phyloP scores from a whole-genome alignment of 2,888 invertebrate species.

The Chouioia cunea region DNA sequence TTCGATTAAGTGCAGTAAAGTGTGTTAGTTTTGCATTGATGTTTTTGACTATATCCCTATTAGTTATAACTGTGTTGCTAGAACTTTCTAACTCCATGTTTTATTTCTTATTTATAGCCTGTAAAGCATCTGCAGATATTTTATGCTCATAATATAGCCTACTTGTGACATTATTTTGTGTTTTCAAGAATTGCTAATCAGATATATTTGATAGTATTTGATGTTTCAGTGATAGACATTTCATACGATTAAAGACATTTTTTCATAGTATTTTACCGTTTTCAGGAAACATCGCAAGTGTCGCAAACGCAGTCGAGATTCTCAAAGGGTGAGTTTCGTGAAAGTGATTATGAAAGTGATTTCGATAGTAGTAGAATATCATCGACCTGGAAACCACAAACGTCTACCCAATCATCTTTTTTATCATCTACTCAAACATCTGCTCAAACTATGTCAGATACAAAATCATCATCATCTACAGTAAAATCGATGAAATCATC shows the following conservation, averaged over 20 bases:
- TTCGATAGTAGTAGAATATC: conserved; percentile 77
- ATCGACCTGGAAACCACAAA: conserved; percentile 73
- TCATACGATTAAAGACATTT: not conserved
- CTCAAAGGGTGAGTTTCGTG: conserved; percentile 74
- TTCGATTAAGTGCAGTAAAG: conserved; percentile 55
- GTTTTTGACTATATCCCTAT: conserved; percentile 14
- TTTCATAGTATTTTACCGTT: conserved; percentile 47
- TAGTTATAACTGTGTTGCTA: not conserved
- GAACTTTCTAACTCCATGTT: not conserved
- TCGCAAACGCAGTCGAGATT: conserved; percentile 78
- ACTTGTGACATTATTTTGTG: not conserved
- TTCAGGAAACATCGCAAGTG: conserved; percentile 68
- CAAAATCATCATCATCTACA: conserved; percentile 44
- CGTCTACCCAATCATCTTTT: not conserved
- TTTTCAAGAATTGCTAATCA: not conserved
- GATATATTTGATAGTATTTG: not conserved
- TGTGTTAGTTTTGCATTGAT: conserved; percentile 48
- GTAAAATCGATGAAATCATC: conserved; percentile 45
- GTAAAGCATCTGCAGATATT: conserved; percentile 2
- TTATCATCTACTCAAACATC: conserved; percentile 3
- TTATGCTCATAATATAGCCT: conserved; percentile 24
- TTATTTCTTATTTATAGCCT: not conserved
- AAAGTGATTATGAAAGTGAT: conserved; percentile 82
- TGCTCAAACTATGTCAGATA: conserved; percentile 38
- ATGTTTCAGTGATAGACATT: not conserved